These are phyloP conservation scores for Triplophysa bombifrons DNA, from an alignment of 2,797 vertebrate genomes.

Conservation along the genomic window DNA sequence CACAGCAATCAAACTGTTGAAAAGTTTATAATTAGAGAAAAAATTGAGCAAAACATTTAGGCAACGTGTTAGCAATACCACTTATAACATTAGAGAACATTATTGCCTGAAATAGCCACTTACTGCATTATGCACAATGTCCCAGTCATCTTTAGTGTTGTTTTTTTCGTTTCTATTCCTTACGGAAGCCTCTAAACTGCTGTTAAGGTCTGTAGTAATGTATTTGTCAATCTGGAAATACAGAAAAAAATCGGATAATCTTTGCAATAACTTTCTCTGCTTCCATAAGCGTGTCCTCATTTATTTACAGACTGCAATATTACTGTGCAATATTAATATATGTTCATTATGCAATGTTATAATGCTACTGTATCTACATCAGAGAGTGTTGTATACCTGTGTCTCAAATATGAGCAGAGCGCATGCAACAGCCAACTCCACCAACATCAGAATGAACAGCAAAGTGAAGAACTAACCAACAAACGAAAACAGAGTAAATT, in stretches of 20 bases:
- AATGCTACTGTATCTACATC: neutral
- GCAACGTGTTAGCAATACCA: no score
- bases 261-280: neutral
- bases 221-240: conserved; percentile 45
- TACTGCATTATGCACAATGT: conserved; percentile 52
- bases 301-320: neutral
- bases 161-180: fast-evolving
- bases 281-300: neutral
- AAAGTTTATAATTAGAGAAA: conserved; percentile 9
- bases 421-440: conserved; percentile 71
- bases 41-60: neutral
- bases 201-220: conserved; percentile 37
- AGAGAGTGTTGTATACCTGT: conserved; percentile 49
- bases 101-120: neutral
- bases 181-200: fast-evolving
- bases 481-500: neutral
- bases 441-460: conserved; percentile 77
- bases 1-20: conserved; percentile 73
- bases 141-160: conserved; percentile 62
- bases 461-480: conserved; percentile 74
- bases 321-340: no score
- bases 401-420: conserved; percentile 68
- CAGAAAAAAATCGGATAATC: neutral
- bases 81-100: neutral
- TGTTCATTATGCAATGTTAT: no score